phyloP scores from a whole-genome alignment of 1,140 invertebrate genomes.

The Arctopsyche grandis region DNA sequence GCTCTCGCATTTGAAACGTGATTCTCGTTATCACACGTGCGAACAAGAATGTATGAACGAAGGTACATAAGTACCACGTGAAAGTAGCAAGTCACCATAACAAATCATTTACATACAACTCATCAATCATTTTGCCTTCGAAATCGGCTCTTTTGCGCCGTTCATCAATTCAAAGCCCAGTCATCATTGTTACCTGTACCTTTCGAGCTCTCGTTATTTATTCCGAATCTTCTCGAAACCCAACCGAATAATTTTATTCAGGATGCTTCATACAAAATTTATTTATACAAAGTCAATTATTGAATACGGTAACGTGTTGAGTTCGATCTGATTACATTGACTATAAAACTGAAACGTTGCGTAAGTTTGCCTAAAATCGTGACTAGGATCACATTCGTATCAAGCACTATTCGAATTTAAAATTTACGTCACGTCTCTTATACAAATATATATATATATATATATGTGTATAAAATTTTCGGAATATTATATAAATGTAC shows the following conservation, averaged over 20 bases:
- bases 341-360: neutral
- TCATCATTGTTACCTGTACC: neutral
- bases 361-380: neutral
- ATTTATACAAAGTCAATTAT: too few relatives aligned
- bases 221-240: neutral
- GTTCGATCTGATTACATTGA: too few relatives aligned
- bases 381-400: neutral
- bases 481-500: neutral
- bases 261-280: too few relatives aligned
- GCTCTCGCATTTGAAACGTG: too few relatives aligned
- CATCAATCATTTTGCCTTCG: slow-evolving; percentile 12
- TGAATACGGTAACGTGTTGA: too few relatives aligned
- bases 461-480: neutral
- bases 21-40: neutral
- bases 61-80: neutral
- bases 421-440: neutral
- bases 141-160: slow-evolving; percentile 12
- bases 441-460: neutral
- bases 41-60: too few relatives aligned
- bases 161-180: slow-evolving; percentile 1
- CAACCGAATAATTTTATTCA: too few relatives aligned
- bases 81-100: slow-evolving; percentile 28
- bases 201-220: neutral
- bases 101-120: neutral
- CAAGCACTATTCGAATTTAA: neutral